Evolutionary conservation across 92 coral and sea anemone species (phyloP).

Genomic region (Paragorgia papillata): DNA sequence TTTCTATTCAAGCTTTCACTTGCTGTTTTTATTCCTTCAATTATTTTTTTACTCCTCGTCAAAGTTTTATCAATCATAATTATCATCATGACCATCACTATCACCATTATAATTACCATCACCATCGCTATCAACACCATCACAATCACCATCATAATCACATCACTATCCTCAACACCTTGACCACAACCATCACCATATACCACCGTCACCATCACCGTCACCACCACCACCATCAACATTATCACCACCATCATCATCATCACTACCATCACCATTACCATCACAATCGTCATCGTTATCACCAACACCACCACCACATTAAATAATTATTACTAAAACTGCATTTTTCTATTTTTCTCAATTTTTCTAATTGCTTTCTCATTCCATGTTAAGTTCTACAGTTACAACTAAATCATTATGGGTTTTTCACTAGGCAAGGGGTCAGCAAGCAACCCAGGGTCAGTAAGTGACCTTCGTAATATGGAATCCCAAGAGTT

Average conservation of each 20-base stretch:
- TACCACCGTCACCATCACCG: not conserved
- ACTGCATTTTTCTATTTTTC: no score
- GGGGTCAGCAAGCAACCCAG: conserved; percentile 26
- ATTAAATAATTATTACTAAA: no score
- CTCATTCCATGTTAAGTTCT: no score
- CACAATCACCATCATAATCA: not conserved
- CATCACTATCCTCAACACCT: not conserved
- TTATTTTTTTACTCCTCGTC: no score
- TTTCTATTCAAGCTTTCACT: no score
- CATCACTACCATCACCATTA: not conserved
- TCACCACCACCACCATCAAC: not conserved
- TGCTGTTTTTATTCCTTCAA: no score
- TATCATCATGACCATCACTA: not conserved
- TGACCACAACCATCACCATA: not conserved
- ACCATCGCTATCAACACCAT: not conserved
- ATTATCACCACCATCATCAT: not conserved
- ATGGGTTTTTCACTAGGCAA: not conserved
- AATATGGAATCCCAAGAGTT: conserved; percentile 35
- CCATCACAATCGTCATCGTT: not conserved
- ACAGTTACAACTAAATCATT: no score
- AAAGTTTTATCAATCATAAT: no score
- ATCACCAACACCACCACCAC: not conserved
- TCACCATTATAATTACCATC: not conserved
- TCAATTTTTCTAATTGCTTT: no score
- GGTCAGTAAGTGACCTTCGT: conserved; percentile 19